phyloP scores from a whole-genome alignment of 2,113 vertebrate species.

The Narcine bancroftii region DNA sequence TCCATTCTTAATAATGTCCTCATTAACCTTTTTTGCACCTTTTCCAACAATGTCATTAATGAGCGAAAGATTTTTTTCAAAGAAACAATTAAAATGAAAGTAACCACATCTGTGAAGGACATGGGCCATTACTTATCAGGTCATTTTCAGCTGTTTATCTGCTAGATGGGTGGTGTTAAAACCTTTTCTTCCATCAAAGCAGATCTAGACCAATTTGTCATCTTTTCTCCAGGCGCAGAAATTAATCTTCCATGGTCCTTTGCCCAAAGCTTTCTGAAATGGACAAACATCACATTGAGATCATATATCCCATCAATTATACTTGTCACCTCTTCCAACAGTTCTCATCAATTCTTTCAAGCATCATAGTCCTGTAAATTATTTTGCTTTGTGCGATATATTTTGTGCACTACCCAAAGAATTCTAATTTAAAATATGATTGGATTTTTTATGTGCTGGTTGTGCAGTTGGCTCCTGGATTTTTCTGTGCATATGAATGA shows the following conservation, averaged over 20 bases:
- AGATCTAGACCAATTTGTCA: background rate
- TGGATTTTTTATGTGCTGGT: too few species aligned
- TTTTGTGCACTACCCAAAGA: too few species aligned
- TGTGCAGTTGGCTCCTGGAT: too few species aligned
- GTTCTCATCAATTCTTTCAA: background rate
- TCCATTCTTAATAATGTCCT: too few species aligned
- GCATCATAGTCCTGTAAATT: background rate
- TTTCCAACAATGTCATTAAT: too few species aligned
- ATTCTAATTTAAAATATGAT: too few species aligned
- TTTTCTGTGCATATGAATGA: too few species aligned
- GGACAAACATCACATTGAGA: background rate
- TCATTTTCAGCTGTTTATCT: background rate
- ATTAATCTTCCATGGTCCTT: background rate
- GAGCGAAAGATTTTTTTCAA: too few species aligned
- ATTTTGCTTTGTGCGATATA: too few species aligned
- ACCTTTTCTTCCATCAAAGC: background rate
- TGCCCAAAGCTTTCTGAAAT: slow-evolving; percentile 10
- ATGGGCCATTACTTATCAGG: background rate
- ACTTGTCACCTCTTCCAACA: background rate
- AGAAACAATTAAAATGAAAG: background rate
- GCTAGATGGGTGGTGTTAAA: background rate
- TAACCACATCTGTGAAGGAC: background rate
- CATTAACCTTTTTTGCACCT: too few species aligned
- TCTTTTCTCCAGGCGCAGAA: background rate
- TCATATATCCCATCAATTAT: background rate